Conservation (phyloP, 1,140 invertebrate genomes). For the Tribolium madens region DNA sequence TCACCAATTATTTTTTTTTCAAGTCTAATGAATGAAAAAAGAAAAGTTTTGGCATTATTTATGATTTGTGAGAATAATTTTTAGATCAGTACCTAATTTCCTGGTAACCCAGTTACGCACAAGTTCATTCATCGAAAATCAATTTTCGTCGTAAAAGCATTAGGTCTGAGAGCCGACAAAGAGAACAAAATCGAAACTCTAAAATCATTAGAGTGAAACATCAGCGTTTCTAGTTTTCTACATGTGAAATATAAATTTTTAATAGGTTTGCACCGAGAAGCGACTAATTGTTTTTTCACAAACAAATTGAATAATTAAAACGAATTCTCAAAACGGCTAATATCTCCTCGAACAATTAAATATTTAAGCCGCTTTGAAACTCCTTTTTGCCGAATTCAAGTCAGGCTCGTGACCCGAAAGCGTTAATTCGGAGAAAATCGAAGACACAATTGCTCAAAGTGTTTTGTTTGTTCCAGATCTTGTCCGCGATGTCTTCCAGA, state of each 20-base stretch:
- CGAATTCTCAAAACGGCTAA: background rate
- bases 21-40: background rate
- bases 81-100: background rate
- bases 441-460: background rate
- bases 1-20: background rate
- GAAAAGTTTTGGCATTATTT: background rate
- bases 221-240: background rate
- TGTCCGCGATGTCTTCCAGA: slow-evolving; percentile 40
- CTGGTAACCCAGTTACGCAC: background rate
- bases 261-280: background rate
- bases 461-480: slow-evolving; percentile 52
- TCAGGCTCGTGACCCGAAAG: background rate
- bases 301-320: background rate
- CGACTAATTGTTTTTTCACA: background rate
- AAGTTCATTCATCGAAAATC: background rate
- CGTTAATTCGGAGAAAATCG: too few relatives aligned
- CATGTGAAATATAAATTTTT: slow-evolving; percentile 14
- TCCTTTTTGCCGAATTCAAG: background rate
- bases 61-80: background rate
- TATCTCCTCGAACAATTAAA: background rate
- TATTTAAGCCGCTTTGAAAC: background rate
- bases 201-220: background rate
- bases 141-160: slow-evolving; percentile 1
- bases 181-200: slow-evolving; percentile 1
- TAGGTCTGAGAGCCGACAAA: background rate